These are phyloP conservation scores for Pseudochaenichthys georgianus DNA, from an alignment of 2,797 vertebrate species.

Conservation along the genomic window DNA sequence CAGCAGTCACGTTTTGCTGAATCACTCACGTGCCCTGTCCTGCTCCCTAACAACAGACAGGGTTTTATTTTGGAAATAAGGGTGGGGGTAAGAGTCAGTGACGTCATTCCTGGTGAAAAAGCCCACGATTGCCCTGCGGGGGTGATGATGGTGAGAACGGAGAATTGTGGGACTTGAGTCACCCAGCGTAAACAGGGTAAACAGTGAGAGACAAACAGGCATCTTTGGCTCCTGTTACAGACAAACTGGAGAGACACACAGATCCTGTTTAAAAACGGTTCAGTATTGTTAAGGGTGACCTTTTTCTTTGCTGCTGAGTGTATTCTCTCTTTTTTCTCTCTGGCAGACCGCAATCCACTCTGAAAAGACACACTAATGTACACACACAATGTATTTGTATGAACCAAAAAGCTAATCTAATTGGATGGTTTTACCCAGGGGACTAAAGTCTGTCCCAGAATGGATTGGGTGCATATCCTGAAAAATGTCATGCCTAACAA, in stretches of 20 bases:
- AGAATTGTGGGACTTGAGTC: slow-evolving; percentile 28
- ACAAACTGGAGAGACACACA: slow-evolving; percentile 20
- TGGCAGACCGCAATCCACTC: background rate
- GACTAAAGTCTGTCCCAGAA: background rate
- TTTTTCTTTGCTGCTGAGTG: slow-evolving; percentile 7
- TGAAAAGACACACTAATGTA: slow-evolving; percentile 10
- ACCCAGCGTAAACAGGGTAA: slow-evolving; percentile 14
- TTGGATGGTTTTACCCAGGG: background rate
- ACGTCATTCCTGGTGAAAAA: slow-evolving; percentile 55
- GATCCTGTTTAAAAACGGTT: slow-evolving; percentile 7
- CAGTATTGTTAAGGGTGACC: slow-evolving; percentile 26
- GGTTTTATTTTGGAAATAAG: slow-evolving; percentile 47
- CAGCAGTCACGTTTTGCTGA: slow-evolving; percentile 78
- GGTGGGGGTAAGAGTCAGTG: slow-evolving; percentile 29
- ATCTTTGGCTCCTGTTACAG: slow-evolving; percentile 35
- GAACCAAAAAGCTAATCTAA: slow-evolving; percentile 7
- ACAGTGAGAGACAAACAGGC: slow-evolving; percentile 27
- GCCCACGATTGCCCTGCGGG: slow-evolving; percentile 29
- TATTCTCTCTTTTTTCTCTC: slow-evolving; percentile 8
- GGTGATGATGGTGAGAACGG: slow-evolving; percentile 22
- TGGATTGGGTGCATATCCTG: background rate
- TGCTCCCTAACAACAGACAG: slow-evolving; percentile 41
- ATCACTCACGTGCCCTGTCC: slow-evolving; percentile 58
- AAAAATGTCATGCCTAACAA: background rate
- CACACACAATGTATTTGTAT: background rate